Percentiles rank a stretch among this genome's conserved stretches.
Evolutionary conservation across 1,140 invertebrate genomes (phyloP).

Genomic region (Araneus ventricosus): DNA sequence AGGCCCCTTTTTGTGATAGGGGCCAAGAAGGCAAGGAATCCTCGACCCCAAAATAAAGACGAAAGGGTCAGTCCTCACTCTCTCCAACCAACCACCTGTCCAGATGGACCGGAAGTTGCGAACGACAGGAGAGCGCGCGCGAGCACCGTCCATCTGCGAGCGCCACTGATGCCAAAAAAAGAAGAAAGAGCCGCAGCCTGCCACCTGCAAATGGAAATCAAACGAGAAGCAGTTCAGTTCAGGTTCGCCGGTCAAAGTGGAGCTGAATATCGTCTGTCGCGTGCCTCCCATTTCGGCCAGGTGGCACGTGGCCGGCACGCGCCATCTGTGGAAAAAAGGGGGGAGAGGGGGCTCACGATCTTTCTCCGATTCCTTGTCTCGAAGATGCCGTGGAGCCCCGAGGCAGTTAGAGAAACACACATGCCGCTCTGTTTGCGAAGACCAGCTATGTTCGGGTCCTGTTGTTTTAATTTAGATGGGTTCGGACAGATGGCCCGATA

Average conservation of each 20-base stretch:
- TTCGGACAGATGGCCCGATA: background rate
- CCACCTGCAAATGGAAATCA: background rate
- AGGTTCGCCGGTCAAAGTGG: constrained; percentile 40
- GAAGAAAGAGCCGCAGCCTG: background rate
- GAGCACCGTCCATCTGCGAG: background rate
- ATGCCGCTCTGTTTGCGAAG: constrained; percentile 18
- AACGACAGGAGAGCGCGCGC: background rate
- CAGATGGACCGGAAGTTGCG: background rate
- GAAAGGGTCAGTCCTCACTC: background rate
- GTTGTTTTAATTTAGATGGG: background rate
- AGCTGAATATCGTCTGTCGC: background rate
- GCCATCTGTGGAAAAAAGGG: constrained; percentile 1
- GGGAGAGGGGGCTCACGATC: background rate
- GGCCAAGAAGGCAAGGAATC: background rate
- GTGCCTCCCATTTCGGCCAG: background rate
- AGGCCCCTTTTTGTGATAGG: background rate
- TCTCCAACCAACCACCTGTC: background rate
- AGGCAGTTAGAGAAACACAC: background rate
- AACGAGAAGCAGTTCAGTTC: background rate
- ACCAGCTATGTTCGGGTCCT: background rate
- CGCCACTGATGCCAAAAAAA: background rate
- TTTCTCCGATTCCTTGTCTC: background rate
- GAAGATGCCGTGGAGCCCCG: background rate
- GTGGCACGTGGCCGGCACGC: constrained; percentile 46
- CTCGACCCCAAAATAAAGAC: background rate